phyloP scores from a whole-genome alignment of 2,888 invertebrate species.

The Ormyrus pomaceus region DNA sequence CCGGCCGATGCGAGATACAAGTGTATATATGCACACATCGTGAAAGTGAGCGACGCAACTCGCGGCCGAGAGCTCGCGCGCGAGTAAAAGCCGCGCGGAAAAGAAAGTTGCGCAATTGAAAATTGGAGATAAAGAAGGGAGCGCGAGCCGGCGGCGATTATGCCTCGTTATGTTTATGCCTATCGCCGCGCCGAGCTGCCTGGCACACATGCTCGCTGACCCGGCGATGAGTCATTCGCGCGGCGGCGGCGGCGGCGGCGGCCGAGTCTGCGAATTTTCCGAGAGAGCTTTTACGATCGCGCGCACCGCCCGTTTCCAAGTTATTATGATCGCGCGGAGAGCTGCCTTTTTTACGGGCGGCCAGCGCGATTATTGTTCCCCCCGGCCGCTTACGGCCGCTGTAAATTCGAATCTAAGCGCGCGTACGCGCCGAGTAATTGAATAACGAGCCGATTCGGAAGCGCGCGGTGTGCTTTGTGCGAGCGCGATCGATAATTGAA shows the following conservation, averaged over 20 bases:
- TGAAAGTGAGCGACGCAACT: slow-evolving; percentile 21
- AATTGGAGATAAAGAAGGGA: slow-evolving; percentile 42
- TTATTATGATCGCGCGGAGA: too few species aligned
- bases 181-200: slow-evolving; percentile 45
- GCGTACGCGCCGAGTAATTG: too few species aligned
- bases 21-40: slow-evolving; percentile 1
- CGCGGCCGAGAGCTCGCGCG: not conserved
- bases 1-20: slow-evolving; percentile 26
- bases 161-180: slow-evolving; percentile 57
- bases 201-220: slow-evolving; percentile 60
- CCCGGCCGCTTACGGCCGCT: slow-evolving; percentile 57
- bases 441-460: too few species aligned
- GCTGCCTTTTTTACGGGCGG: too few species aligned
- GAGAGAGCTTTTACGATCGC: too few species aligned
- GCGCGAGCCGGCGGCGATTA: slow-evolving; percentile 45
- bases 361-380: too few species aligned
- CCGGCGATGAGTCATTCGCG: slow-evolving; percentile 58
- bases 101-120: slow-evolving; percentile 60
- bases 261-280: not conserved
- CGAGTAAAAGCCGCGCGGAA: slow-evolving; percentile 40
- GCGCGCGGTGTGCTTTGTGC: too few species aligned
- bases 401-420: not conserved
- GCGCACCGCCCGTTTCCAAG: too few species aligned
- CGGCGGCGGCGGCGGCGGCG: too few species aligned
- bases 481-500: too few species aligned